Evolutionary conservation across 2,797 vertebrate species (phyloP).

Genomic region (Alca torda): DNA sequence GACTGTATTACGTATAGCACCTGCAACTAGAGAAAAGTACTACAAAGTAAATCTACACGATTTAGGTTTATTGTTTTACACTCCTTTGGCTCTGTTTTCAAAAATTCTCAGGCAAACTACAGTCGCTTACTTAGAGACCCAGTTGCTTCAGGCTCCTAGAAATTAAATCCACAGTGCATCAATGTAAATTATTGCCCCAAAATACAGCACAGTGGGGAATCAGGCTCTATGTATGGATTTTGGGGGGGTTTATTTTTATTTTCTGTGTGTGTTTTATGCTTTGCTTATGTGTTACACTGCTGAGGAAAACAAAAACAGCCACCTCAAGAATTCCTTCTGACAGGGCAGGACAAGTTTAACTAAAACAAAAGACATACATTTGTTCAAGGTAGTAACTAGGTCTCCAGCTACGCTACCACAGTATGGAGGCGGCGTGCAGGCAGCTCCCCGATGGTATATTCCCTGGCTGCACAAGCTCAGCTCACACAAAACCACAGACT

Average conservation of each 20-base stretch:
- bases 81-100: not conserved
- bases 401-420: fast-evolving
- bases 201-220: not conserved
- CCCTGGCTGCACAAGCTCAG: not conserved
- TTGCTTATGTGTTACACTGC: not conserved
- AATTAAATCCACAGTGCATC: not conserved
- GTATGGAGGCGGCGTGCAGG: not conserved
- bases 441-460: not conserved
- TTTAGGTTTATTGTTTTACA: not conserved
- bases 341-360: not conserved
- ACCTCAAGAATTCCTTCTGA: not conserved
- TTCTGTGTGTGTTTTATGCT: not conserved
- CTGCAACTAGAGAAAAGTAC: not conserved
- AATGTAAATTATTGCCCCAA: not conserved
- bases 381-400: not conserved
- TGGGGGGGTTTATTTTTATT: not conserved
- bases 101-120: not conserved
- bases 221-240: fast-evolving
- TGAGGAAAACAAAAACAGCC: not conserved
- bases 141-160: not conserved
- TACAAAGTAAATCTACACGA: not conserved
- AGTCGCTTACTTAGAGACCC: not conserved
- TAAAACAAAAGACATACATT: not conserved
- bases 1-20: not conserved
- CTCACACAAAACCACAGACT: not conserved